phyloP scores from a whole-genome alignment of 2,113 vertebrate genomes.

The Phoenicopterus ruber region DNA sequence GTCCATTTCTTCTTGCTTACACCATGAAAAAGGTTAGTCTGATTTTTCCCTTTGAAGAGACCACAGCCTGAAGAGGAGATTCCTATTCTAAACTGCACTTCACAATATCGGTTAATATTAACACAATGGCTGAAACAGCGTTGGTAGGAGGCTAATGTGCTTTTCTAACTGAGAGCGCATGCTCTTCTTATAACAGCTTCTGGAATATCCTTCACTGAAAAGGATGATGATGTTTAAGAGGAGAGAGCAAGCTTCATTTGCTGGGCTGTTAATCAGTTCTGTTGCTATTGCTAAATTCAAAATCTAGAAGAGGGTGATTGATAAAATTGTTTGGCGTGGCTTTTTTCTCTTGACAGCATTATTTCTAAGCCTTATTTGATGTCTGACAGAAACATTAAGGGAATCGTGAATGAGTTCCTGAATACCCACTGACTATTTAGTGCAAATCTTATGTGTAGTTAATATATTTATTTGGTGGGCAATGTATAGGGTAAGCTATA shows the following conservation, averaged over 20 bases:
- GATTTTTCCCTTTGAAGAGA: not conserved
- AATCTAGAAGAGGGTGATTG: not conserved
- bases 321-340: not conserved
- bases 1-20: not conserved
- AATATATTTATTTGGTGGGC: not conserved
- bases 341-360: not conserved
- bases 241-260: not conserved
- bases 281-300: not conserved
- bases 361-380: not conserved
- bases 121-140: not conserved
- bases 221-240: not conserved
- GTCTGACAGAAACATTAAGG: not conserved
- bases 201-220: not conserved
- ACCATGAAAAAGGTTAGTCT: not conserved
- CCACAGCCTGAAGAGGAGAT: not conserved
- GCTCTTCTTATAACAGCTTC: not conserved
- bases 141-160: not conserved
- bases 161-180: not conserved
- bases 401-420: not conserved
- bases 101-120: not conserved
- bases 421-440: not conserved
- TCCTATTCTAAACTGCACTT: not conserved
- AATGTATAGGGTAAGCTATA: not conserved
- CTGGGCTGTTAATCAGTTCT: not conserved
- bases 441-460: not conserved